Evolutionary conservation across 1,140 invertebrate species (phyloP).

Genomic region (Procambarus clarkii): DNA sequence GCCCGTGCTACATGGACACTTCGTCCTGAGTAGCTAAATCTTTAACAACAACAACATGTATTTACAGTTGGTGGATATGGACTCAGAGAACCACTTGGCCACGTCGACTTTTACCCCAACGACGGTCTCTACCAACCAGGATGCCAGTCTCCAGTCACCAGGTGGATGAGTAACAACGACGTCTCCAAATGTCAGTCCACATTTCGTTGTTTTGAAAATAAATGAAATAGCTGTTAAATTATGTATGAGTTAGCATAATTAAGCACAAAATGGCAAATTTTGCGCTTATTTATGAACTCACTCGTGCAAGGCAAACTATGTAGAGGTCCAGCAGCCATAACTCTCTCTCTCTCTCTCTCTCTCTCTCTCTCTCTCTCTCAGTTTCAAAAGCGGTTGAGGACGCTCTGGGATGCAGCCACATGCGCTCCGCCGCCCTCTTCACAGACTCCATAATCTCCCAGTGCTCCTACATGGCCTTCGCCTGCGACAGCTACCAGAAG

Average conservation of each 20-base stretch:
- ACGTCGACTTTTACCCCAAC: slow-evolving; percentile 47
- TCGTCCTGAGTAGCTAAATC: too few relatives aligned
- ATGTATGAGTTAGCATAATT: too few relatives aligned
- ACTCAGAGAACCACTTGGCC: slow-evolving; percentile 7
- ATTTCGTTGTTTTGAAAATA: not conserved
- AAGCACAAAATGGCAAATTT: too few relatives aligned
- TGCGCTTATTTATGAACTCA: too few relatives aligned
- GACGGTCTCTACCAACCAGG: slow-evolving; percentile 27
- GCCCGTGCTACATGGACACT: too few relatives aligned
- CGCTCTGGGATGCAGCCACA: slow-evolving; percentile 65
- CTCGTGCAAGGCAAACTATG: too few relatives aligned
- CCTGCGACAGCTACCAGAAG: slow-evolving; percentile 57
- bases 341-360: too few relatives aligned
- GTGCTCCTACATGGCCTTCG: slow-evolving; percentile 69
- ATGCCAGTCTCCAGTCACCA: not conserved
- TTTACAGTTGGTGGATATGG: slow-evolving; percentile 72
- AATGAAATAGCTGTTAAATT: too few relatives aligned
- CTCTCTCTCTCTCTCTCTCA: not conserved
- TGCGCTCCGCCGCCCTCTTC: slow-evolving; percentile 52
- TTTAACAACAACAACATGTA: too few relatives aligned
- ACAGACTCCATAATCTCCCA: slow-evolving; percentile 48
- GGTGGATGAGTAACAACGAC: too few relatives aligned
- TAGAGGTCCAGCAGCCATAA: too few relatives aligned
- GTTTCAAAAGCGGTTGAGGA: slow-evolving; percentile 8
- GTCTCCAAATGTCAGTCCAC: not conserved